A percentile compares a stretch with the other conserved stretches of the same genome.
phyloP scores from a whole-genome alignment of 2,797 vertebrate species.

The Poeciliopsis paucimaculata region DNA sequence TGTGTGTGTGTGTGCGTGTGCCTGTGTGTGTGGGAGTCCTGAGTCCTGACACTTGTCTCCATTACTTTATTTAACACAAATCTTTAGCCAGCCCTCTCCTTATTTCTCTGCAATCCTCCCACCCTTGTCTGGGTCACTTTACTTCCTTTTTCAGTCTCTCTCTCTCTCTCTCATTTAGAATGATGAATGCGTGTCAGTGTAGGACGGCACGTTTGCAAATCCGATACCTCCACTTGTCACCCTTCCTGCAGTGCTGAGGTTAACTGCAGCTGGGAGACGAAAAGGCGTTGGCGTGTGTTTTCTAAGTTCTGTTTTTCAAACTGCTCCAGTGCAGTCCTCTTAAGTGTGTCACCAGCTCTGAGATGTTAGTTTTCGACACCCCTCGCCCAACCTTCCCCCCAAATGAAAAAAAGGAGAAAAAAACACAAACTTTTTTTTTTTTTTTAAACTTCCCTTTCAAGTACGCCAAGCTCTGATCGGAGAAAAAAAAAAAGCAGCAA shows the following conservation, averaged over 20 bases:
- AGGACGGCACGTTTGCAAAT: constrained; percentile 64
- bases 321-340: constrained; percentile 37
- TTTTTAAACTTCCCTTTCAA: constrained; percentile 14
- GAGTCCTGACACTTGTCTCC: no score
- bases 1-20: constrained; percentile 15
- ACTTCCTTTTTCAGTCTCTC: constrained; percentile 43
- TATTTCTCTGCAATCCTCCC: constrained; percentile 12
- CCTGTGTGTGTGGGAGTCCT: constrained; percentile 21
- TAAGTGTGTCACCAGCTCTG: constrained; percentile 52
- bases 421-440: background rate
- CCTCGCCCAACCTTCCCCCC: no score
- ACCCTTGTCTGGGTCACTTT: constrained; percentile 48
- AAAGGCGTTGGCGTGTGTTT: constrained; percentile 49
- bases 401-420: constrained; percentile 1
- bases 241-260: constrained; percentile 26
- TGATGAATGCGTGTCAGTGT: constrained; percentile 74
- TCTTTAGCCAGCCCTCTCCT: constrained; percentile 51
- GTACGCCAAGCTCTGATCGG: constrained; percentile 16
- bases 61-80: constrained; percentile 77
- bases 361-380: constrained; percentile 33
- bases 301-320: constrained; percentile 62
- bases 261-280: constrained; percentile 15
- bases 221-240: constrained; percentile 53
- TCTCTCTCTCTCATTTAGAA: constrained; percentile 66
- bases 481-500: background rate